Conservation (phyloP, 2,888 invertebrate species). For the Eilema griseolum region DNA sequence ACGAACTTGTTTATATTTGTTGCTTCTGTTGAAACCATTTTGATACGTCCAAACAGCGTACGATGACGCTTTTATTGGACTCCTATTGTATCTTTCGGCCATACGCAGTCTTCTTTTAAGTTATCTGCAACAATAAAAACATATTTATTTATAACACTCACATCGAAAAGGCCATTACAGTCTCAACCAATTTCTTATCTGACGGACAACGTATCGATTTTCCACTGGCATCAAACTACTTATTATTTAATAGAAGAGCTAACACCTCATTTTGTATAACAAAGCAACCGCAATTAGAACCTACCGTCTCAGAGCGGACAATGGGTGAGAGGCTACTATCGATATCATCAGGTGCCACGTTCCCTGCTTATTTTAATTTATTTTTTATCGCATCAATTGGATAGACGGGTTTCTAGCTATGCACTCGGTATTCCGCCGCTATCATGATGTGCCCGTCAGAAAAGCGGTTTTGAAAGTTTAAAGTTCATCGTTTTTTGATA, state of each 20-base stretch:
- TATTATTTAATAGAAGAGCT: constrained; percentile 85
- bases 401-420: constrained; percentile 77
- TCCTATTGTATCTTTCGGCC: constrained; percentile 77
- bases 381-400: constrained; percentile 84
- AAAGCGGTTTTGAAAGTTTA: constrained; percentile 74
- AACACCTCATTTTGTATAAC: constrained; percentile 86
- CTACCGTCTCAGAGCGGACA: constrained; percentile 77
- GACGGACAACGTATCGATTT: constrained; percentile 64
- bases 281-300: constrained; percentile 84
- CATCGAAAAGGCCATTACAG: constrained; percentile 47
- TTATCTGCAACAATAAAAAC: constrained; percentile 79
- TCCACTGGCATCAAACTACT: constrained; percentile 72
- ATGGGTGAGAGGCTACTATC: constrained; percentile 76
- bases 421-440: constrained; percentile 68
- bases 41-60: constrained; percentile 78
- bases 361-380: constrained; percentile 83
- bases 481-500: constrained; percentile 78
- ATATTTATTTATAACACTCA: constrained; percentile 47
- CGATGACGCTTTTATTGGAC: constrained; percentile 81
- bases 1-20: constrained; percentile 40
- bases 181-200: constrained; percentile 66
- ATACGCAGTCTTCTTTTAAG: constrained; percentile 79
- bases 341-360: constrained; percentile 78
- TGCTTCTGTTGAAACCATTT: constrained; percentile 66
- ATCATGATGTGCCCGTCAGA: constrained; percentile 74